Percentiles rank a stretch among this genome's conserved stretches.
Conservation (phyloP, 2,797 vertebrate genomes). For the Betta splendens region DNA sequence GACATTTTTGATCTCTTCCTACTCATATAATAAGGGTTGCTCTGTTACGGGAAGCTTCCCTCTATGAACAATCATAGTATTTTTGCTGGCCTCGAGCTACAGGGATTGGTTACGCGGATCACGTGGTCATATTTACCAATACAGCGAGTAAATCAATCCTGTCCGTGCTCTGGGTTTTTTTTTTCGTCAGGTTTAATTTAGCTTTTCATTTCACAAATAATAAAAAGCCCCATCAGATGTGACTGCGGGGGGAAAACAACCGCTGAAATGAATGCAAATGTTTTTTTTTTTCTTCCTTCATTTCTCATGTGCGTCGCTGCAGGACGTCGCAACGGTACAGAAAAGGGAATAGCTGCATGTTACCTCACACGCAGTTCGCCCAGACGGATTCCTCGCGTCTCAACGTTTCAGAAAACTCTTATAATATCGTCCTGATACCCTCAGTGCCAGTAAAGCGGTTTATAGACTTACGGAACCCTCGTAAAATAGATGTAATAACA, state of each 20-base stretch:
- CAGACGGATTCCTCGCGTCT: constrained; percentile 55
- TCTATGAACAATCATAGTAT: constrained; percentile 96
- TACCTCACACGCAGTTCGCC: constrained; percentile 29
- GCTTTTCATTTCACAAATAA: constrained; percentile 66
- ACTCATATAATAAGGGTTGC: constrained; percentile 93
- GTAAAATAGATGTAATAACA: constrained; percentile 87
- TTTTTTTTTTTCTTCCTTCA: too few relatives aligned
- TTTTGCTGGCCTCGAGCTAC: constrained; percentile 94
- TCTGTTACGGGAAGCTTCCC: constrained; percentile 92
- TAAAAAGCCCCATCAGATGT: constrained; percentile 45
- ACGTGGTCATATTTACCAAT: constrained; percentile 99
- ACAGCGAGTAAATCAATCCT: constrained; percentile 98
- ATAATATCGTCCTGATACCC: constrained; percentile 75
- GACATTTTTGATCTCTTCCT: constrained; percentile 94
- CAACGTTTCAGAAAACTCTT: constrained; percentile 70
- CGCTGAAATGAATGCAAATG: constrained; percentile 23
- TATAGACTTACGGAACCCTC: constrained; percentile 84
- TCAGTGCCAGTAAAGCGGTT: constrained; percentile 81
- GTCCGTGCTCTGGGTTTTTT: constrained; percentile 71
- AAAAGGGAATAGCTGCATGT: constrained; percentile 36
- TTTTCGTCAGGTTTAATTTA: constrained; percentile 68
- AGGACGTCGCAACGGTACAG: constrained; percentile 79
- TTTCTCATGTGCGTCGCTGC: constrained; percentile 24
- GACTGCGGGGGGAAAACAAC: constrained; percentile 26
- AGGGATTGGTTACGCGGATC: constrained; percentile 97